These are phyloP conservation scores for Cyanoramphus novaezelandiae DNA, from an alignment of 2,113 vertebrate species.

Conservation along the genomic window DNA sequence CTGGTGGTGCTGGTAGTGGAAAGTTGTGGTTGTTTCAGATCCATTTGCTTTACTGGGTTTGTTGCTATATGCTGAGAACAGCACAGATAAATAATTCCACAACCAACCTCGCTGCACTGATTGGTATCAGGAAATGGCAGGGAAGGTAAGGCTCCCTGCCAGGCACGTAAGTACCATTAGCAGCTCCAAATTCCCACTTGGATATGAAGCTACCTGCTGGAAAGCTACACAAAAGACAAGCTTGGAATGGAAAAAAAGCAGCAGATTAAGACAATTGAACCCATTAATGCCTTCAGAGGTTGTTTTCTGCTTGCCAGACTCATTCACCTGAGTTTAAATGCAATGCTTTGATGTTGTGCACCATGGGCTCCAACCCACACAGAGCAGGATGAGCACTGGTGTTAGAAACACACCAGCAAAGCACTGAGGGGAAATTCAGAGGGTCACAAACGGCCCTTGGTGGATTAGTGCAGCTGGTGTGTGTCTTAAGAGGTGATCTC, in stretches of 20 bases:
- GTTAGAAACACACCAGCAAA: background rate
- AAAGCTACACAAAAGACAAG: fast-evolving
- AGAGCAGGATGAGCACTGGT: background rate
- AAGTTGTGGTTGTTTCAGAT: fast-evolving
- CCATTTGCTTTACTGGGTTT: background rate
- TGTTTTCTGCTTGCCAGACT: background rate
- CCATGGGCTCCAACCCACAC: background rate
- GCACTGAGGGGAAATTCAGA: fast-evolving
- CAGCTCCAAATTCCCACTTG: background rate
- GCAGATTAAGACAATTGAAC: background rate
- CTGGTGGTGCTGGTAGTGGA: background rate
- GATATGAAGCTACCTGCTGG: background rate
- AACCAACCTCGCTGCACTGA: fast-evolving
- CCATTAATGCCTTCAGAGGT: background rate
- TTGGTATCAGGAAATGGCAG: background rate
- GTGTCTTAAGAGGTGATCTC: background rate
- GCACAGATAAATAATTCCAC: fast-evolving
- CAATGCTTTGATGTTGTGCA: background rate
- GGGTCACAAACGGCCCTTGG: fast-evolving
- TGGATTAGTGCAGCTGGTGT: background rate
- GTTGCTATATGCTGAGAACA: fast-evolving
- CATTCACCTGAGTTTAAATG: background rate
- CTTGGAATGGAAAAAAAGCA: background rate
- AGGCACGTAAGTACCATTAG: background rate
- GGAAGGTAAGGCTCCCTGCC: background rate